A percentile compares a stretch with the other conserved stretches of the same genome.
These are phyloP conservation scores for Gymnocypris eckloni DNA, from an alignment of 2,797 vertebrate genomes.

Conservation along the genomic window DNA sequence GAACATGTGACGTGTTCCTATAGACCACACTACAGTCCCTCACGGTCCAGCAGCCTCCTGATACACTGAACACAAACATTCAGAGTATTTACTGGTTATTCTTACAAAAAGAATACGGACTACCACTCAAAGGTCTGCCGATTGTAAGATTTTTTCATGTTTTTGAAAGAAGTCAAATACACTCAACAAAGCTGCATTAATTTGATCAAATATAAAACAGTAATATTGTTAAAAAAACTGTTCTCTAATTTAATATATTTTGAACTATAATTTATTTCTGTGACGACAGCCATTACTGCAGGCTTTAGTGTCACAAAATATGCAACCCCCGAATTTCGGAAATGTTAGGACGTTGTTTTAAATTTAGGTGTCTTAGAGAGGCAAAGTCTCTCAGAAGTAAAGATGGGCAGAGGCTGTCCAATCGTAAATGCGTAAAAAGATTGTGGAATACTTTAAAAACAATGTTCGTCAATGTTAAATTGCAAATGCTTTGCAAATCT, in stretches of 20 bases:
- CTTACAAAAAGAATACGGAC: neutral
- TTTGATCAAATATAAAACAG: neutral
- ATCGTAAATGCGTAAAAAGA: no score
- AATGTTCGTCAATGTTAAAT: no score
- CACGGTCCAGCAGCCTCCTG: slow-evolving; percentile 92
- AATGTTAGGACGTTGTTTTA: no score
- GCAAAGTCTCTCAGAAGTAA: no score
- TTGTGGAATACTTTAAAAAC: no score
- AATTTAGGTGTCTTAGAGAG: no score
- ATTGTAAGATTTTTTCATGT: neutral
- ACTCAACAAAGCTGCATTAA: neutral
- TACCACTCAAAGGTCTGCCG: neutral
- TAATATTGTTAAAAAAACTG: neutral
- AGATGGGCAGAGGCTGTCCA: no score
- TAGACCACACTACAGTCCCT: slow-evolving; percentile 94
- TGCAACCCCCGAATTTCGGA: no score
- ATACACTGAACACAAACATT: slow-evolving; percentile 70
- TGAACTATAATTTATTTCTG: neutral
- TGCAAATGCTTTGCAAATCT: no score
- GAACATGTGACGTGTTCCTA: slow-evolving; percentile 93
- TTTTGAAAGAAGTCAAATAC: neutral
- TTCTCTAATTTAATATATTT: neutral
- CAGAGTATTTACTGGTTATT: neutral
- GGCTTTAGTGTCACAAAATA: neutral
- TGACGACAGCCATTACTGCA: neutral